Percentiles rank a stretch among this genome's conserved stretches.
Evolutionary conservation across 1,140 invertebrate species (phyloP).

Genomic region (Lamellibrachia luymesi): DNA sequence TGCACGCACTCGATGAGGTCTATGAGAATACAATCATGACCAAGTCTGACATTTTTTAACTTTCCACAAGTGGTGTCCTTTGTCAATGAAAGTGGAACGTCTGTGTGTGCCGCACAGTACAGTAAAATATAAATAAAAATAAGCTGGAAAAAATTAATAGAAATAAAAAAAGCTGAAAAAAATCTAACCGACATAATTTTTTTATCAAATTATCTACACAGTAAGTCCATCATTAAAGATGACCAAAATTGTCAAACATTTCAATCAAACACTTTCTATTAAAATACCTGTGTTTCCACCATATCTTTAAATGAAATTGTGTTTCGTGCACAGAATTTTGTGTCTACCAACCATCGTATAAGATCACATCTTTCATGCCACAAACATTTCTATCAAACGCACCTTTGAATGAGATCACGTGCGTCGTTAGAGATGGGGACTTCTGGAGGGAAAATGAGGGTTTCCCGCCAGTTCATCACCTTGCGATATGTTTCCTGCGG

Average conservation of each 20-base stretch:
- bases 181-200: background rate
- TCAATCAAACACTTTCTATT: background rate
- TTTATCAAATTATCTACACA: background rate
- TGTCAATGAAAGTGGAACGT: background rate
- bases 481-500: conserved; percentile 99
- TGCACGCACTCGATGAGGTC: background rate
- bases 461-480: conserved; percentile 99
- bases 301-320: background rate
- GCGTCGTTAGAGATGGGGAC: conserved; percentile 92
- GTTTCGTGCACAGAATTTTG: background rate
- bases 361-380: background rate
- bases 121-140: background rate
- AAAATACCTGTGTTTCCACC: background rate
- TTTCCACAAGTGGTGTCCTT: background rate
- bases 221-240: too few species aligned
- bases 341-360: background rate
- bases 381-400: conserved; percentile 11
- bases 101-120: background rate
- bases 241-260: too few species aligned
- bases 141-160: background rate
- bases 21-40: background rate
- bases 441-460: conserved; percentile 96
- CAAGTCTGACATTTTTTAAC: background rate
- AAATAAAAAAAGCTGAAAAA: background rate
- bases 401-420: conserved; percentile 60